phyloP scores from a whole-genome alignment of 2,113 vertebrate genomes.

The Heloderma charlesbogerti region DNA sequence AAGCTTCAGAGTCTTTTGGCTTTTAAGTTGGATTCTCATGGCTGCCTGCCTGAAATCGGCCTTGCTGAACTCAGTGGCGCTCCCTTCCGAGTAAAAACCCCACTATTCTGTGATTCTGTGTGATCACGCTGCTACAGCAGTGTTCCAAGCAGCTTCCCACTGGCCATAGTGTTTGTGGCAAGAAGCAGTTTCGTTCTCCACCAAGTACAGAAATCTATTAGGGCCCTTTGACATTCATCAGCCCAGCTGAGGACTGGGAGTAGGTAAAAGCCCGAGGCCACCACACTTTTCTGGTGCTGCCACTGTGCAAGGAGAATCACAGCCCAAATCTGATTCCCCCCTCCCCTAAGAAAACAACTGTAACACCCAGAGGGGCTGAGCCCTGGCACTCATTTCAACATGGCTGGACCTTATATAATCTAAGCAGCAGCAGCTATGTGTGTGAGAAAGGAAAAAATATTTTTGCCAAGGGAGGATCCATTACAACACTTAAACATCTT shows the following conservation, averaged over 20 bases:
- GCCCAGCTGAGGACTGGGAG: background rate
- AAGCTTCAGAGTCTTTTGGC: too few species aligned
- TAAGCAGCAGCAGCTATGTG: slow-evolving; percentile 40
- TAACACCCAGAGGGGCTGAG: slow-evolving; percentile 28
- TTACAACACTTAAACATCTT: slow-evolving; percentile 16
- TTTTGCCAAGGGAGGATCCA: background rate
- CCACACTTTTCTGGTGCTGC: background rate
- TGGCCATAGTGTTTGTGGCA: background rate
- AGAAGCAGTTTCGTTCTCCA: background rate
- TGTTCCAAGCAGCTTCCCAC: background rate
- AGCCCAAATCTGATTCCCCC: too few species aligned
- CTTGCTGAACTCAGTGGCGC: too few species aligned
- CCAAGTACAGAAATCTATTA: too few species aligned
- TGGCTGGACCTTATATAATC: slow-evolving; percentile 64
- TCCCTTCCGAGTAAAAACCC: background rate
- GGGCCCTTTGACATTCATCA: background rate
- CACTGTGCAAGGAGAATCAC: background rate
- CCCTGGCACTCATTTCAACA: slow-evolving; percentile 10
- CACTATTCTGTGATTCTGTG: too few species aligned
- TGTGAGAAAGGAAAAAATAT: slow-evolving; percentile 36
- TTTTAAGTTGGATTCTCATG: background rate
- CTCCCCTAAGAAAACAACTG: background rate
- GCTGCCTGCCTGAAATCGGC: too few species aligned
- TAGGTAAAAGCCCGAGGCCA: background rate
- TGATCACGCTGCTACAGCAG: background rate